Evolutionary conservation across 2,113 vertebrate genomes (phyloP).

Genomic region (Neotragus moschatus): DNA sequence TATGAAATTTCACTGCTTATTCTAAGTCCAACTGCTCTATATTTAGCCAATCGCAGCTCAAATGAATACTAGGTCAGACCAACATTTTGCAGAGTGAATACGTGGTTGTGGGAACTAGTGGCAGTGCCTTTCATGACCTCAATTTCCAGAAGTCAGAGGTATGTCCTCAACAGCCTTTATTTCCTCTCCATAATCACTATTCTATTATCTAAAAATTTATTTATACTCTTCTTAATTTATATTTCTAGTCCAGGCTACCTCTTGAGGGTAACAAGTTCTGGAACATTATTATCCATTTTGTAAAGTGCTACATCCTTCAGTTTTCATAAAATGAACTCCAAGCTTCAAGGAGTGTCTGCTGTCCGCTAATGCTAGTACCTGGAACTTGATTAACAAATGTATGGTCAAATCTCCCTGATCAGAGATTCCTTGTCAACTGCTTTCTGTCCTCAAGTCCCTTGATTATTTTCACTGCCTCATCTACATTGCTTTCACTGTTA

Average conservation of each 20-base stretch:
- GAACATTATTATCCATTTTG: neutral
- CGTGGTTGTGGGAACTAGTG: neutral
- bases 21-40: slow-evolving; percentile 16
- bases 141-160: neutral
- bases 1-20: slow-evolving; percentile 28
- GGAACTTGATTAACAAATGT: neutral
- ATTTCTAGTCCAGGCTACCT: slow-evolving; percentile 30
- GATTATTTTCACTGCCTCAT: neutral
- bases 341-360: neutral
- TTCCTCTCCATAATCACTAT: slow-evolving; percentile 17
- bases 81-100: neutral
- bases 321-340: slow-evolving; percentile 34
- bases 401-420: neutral
- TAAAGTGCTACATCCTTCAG: neutral
- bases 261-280: slow-evolving; percentile 6
- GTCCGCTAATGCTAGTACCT: neutral
- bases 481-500: neutral
- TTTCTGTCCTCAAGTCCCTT: neutral
- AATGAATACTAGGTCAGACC: neutral
- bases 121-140: slow-evolving; percentile 3
- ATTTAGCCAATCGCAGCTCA: slow-evolving; percentile 2
- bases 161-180: slow-evolving; percentile 9
- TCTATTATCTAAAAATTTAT: slow-evolving; percentile 37
- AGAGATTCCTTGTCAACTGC: neutral
- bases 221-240: slow-evolving; percentile 31